Conservation (phyloP, 2,797 vertebrate species). For the Acanthopagrus latus region DNA sequence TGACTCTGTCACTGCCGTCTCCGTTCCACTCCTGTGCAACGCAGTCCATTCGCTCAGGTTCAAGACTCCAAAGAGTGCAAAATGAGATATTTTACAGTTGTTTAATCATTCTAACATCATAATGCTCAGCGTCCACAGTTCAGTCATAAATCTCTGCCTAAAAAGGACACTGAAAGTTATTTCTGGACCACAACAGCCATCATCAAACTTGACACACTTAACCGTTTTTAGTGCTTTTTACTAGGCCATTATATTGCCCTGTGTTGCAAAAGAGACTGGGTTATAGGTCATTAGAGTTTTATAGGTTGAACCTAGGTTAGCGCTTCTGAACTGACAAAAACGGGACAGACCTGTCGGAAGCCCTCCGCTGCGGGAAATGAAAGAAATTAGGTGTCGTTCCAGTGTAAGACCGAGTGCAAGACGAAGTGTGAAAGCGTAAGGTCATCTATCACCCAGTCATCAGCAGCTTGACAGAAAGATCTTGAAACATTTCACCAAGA, state of each 20-base stretch:
- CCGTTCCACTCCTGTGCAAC: constrained; percentile 16
- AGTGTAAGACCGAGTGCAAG: background rate
- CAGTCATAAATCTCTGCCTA: constrained; percentile 7
- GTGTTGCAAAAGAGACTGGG: constrained; percentile 50
- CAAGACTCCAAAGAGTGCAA: constrained; percentile 18
- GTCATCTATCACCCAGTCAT: background rate
- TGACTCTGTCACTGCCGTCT: constrained; percentile 8
- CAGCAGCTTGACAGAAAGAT: constrained; percentile 1
- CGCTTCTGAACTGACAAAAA: constrained; percentile 27
- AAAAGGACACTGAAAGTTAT: constrained; percentile 31
- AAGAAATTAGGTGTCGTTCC: background rate
- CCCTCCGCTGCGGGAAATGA: background rate
- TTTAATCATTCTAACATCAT: constrained; percentile 43
- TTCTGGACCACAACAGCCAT: constrained; percentile 21
- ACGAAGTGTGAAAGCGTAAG: background rate
- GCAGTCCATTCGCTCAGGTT: constrained; percentile 10
- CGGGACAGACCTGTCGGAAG: background rate
- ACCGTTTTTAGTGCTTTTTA: constrained; percentile 58
- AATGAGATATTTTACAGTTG: constrained; percentile 13
- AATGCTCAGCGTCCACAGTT: constrained; percentile 23
- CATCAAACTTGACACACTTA: constrained; percentile 45
- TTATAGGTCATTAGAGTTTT: constrained; percentile 55
- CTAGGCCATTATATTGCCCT: constrained; percentile 39
- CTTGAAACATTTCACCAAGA: background rate
- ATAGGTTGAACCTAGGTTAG: constrained; percentile 31